A percentile compares a stretch with the other conserved stretches of the same genome.
Evolutionary conservation across 2,888 invertebrate species (phyloP).

Genomic region (Orthonevra nobilis): DNA sequence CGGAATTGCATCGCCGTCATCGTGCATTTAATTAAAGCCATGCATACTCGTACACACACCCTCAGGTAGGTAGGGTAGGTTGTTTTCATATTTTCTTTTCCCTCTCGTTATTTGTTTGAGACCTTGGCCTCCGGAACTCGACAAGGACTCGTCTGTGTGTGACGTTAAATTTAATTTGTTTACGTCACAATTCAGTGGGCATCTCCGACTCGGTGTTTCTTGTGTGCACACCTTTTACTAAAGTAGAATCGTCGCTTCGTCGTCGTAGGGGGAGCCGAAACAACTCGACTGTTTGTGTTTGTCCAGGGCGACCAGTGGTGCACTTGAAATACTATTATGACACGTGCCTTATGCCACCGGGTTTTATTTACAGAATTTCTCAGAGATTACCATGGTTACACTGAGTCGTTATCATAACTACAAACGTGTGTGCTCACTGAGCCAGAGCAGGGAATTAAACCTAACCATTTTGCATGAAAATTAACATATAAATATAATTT

Average conservation of each 20-base stretch:
- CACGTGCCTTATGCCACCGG: conserved; percentile 60
- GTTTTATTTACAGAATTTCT: conserved; percentile 64
- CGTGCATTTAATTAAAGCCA: conserved; percentile 59
- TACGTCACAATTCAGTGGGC: conserved; percentile 65
- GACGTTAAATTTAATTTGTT: conserved; percentile 63
- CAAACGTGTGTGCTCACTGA: conserved; percentile 11
- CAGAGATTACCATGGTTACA: conserved; percentile 62
- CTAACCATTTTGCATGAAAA: conserved; percentile 10
- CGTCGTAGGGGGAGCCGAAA: conserved; percentile 23
- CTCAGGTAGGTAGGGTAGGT: conserved; percentile 24
- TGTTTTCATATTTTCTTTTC: conserved; percentile 48
- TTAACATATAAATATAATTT: conserved; percentile 22
- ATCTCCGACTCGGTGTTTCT: conserved; percentile 8
- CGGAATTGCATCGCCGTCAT: conserved; percentile 47
- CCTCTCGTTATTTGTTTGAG: conserved; percentile 38
- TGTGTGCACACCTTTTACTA: conserved; percentile 22
- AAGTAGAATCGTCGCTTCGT: conserved; percentile 5
- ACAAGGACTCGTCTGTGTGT: conserved; percentile 54
- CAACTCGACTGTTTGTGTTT: conserved; percentile 34
- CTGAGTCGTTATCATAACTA: conserved; percentile 6
- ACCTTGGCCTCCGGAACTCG: conserved; percentile 35
- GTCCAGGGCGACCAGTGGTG: conserved; percentile 21
- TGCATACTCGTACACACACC: too few relatives aligned
- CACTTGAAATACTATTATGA: conserved; percentile 15
- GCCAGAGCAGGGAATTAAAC: background rate